A percentile compares a stretch with the other conserved stretches of the same genome.
These are phyloP conservation scores for Brachionus angularis DNA, from an alignment of 1,140 invertebrate genomes.

Conservation along the genomic window DNA sequence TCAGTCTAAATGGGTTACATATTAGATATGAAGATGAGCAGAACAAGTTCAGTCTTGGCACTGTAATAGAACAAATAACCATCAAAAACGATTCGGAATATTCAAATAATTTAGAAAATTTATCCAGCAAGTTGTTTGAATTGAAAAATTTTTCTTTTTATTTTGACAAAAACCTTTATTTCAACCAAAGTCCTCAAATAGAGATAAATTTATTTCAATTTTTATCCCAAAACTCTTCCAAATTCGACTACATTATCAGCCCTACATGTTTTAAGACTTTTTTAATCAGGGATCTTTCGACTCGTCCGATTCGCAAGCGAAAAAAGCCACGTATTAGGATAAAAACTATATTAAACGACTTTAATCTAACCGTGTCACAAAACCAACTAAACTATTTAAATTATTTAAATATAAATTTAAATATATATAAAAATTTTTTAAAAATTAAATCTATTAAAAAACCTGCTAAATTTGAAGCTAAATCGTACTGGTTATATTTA, in stretches of 20 bases:
- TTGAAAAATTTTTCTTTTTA: conserved; percentile 80
- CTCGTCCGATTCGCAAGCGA: not conserved
- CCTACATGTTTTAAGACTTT: not conserved
- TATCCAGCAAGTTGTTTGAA: conserved; percentile 73
- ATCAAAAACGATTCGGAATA: conserved; percentile 6
- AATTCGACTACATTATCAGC: not conserved
- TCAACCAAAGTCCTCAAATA: too few species aligned
- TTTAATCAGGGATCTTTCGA: not conserved
- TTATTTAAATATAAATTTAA: not conserved
- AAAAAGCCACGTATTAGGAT: conserved; percentile 25
- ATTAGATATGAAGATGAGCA: conserved; percentile 62
- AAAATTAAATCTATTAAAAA: too few species aligned
- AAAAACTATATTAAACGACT: not conserved
- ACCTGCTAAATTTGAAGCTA: not conserved
- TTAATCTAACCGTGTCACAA: not conserved
- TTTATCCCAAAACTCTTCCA: not conserved
- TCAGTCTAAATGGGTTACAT: conserved; percentile 63
- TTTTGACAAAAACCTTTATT: conserved; percentile 66
- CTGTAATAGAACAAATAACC: conserved; percentile 60
- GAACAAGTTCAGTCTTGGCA: conserved; percentile 61
- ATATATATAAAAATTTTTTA: not conserved
- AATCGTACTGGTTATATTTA: not conserved
- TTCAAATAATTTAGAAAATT: not conserved
- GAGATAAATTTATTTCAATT: not conserved
- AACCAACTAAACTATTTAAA: conserved; percentile 1